These are phyloP conservation scores for Microcebus ravelobensis DNA, from an alignment of 2,113 vertebrate species.

Conservation along the genomic window DNA sequence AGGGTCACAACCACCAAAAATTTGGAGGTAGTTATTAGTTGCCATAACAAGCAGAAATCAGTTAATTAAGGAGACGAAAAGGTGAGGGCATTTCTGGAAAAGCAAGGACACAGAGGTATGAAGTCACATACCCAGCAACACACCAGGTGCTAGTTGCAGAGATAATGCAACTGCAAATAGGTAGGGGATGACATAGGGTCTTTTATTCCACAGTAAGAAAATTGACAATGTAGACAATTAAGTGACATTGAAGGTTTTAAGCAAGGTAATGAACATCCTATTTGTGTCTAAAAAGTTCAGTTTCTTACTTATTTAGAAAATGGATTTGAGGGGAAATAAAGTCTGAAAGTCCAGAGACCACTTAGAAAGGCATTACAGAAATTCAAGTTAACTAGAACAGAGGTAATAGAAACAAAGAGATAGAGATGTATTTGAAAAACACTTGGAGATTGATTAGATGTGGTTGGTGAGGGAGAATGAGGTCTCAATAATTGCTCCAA, in stretches of 20 bases:
- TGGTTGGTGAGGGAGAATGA: not conserved
- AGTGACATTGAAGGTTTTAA: not conserved
- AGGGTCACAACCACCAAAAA: not conserved
- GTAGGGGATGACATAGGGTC: not conserved
- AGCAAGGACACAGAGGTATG: not conserved
- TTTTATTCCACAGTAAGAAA: not conserved
- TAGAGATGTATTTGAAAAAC: not conserved
- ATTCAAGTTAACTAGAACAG: not conserved
- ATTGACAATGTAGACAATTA: not conserved
- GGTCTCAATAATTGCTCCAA: not conserved
- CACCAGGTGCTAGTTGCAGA: rapidly evolving
- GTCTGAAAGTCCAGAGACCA: not conserved
- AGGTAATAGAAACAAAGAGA: not conserved
- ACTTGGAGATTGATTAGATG: not conserved
- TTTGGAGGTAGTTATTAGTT: not conserved
- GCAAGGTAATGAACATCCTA: not conserved
- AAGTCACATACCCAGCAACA: not conserved
- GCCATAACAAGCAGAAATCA: not conserved
- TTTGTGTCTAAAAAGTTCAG: not conserved
- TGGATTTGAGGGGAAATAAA: not conserved
- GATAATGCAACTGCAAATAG: not conserved
- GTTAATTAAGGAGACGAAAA: not conserved
- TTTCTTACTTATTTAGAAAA: not conserved
- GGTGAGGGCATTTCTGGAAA: not conserved
- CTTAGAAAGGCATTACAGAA: not conserved